Evolutionary conservation across 2,888 invertebrate species (phyloP), one percentile per base, ranked within the genome.

Genomic region (Platerodrilus igneus): DNA sequence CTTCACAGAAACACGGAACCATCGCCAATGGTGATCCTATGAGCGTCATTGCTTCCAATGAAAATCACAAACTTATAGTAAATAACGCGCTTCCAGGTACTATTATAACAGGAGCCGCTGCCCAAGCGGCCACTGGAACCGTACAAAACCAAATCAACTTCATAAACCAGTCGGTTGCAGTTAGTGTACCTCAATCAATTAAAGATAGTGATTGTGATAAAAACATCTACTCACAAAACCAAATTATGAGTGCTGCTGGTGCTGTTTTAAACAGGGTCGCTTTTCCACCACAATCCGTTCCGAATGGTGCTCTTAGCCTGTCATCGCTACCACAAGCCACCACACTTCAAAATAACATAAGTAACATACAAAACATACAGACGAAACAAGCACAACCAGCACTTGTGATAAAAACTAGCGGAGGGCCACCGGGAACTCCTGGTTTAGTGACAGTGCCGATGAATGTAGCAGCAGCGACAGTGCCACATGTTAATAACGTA

Each of bases 261-360:
- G 58, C 66, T 50, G 72, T 73, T 53, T 66, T 75, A 49, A 42
- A 21, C 15, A 74, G 81, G 60, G 76, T 81, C 44, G 71, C 77
- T 40, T 77, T 78, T 60, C 75, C 79, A 36, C 72, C 74, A 55
- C 82, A 81, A 65, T 72, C 76, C 47, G 64, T 85, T 57, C 78
- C 81, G 29, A 86, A 84, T 69, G 83, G 84, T 51, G 80, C 81
- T 42, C 74, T 85, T 56, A 79, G 78, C 45, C 73, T 82, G 52
- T 68, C 76, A 39, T 70, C 72, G 8, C 63, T 72, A 46, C 67
- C 69, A 45, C 52, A 42, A 28, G 54, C 50, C 23, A 47, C 50
- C 26, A 52, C 55, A 19, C 58, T 68, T 15, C 74, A 72, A 52
- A 67, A 72, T 9, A 64, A 71, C n/a, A 71, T 72, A 54, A 67